phyloP scores from a whole-genome alignment of 1,140 invertebrate species.

The Eurosta solidaginis region DNA sequence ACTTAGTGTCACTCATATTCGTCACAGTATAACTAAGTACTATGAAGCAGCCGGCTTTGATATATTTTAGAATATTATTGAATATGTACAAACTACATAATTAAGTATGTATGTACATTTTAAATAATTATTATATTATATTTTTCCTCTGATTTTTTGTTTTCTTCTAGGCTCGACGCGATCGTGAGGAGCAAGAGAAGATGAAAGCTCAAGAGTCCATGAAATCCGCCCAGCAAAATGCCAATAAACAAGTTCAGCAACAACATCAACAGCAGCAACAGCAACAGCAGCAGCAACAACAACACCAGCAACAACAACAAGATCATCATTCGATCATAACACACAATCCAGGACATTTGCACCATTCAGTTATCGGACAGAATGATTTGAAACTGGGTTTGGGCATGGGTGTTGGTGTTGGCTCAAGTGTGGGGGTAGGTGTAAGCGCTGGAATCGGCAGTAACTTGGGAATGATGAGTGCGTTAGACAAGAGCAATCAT shows the following conservation, averaged over 20 bases:
- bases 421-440: slow-evolving; percentile 43
- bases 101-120: not conserved
- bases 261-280: slow-evolving; percentile 68
- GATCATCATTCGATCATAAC: slow-evolving; percentile 63
- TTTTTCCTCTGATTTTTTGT: not conserved
- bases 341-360: slow-evolving; percentile 60
- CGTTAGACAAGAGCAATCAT: slow-evolving; percentile 65
- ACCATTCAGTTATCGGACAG: slow-evolving; percentile 58
- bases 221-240: slow-evolving; percentile 77
- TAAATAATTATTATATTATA: not conserved
- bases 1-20: too few species aligned
- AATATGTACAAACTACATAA: not conserved
- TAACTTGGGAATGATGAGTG: slow-evolving; percentile 61
- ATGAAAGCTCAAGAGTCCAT: slow-evolving; percentile 88
- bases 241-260: slow-evolving; percentile 58
- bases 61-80: not conserved
- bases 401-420: slow-evolving; percentile 49
- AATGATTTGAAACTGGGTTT: slow-evolving; percentile 58
- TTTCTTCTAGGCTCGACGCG: slow-evolving; percentile 67
- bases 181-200: slow-evolving; percentile 87
- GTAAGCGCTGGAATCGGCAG: slow-evolving; percentile 45
- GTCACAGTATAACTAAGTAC: too few species aligned
- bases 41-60: too few species aligned
- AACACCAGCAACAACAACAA: slow-evolving; percentile 58
- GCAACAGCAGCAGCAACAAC: slow-evolving; percentile 66